Base-by-base conservation (phyloP, 2,113 vertebrate genomes). In the Oxyruncus cristatus region DNA sequence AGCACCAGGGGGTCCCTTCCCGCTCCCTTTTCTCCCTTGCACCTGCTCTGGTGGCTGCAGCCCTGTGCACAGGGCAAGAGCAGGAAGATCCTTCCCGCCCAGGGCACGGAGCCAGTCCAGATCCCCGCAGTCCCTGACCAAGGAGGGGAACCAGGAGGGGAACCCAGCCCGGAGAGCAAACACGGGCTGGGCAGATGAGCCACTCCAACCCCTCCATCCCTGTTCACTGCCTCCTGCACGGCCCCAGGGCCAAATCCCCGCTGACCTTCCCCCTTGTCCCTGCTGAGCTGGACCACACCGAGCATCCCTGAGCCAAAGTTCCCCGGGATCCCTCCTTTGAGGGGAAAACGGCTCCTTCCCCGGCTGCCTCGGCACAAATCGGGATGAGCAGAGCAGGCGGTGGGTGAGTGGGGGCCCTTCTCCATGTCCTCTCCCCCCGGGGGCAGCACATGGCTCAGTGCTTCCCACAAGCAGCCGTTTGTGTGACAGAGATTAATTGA, bases 401-500 rank as follows among this genome's bases (percentile, higher is more conserved):
- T 0, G 5, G 72, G 55, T 0, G 3, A 82, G 10, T 1, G 26
- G 79, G 58, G 88, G 74, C 92, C 85, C 19, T 82, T 82, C 78
- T 91, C 94, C 75, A 17, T 67, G 82, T 70, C 85, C 47, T 5
- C 33, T 23, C 92, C 78, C 78, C 33, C 53, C 8, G 6, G 84
- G 58, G 5, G 2, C 8, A 20, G 78, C 7, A 0, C 93, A 58
- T 0, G 85, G 85, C 92, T 92, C 71, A 9, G 49, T 46, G 78
- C 93, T 75, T 50, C 78, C 90, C 66, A 42, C 58, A 16, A 84
- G 56, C 74, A 19, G 16, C 41, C 11, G 8, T 11, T 41, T 71
- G 89, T 28, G 81, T 94, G 94, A 95, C 89, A 95, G 94, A 92
- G 96, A 96, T 95, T 92, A 95, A 95, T 65, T 42, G 95, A 89